Base-by-base conservation (phyloP, 2,888 invertebrate genomes). In the Polydrusus tereticollis region DNA sequence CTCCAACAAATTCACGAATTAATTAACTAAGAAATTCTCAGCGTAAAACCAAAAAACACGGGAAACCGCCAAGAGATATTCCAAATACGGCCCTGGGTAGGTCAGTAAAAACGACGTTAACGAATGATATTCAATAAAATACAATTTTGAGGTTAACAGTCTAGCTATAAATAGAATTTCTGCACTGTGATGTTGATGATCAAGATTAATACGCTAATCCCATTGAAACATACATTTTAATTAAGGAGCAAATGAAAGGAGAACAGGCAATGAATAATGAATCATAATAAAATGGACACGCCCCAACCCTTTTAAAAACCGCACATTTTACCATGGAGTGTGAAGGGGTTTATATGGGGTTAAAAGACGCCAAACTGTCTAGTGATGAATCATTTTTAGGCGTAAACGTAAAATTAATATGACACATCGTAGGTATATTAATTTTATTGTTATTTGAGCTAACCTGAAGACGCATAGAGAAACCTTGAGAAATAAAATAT, bases 261-360 rank as follows among this genome's bases (percentile, higher is more conserved):
- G 26, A 60, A 10, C 26, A 43, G 43, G 41, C 41, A 10, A 21
- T 60, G 60, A 60, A 60, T 60, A 10, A 21, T 60, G 60, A 60
- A 60, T 60, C 60, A 60, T 60, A 18, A 60, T 60, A 60, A 60
- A 60, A 41, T 14, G 21, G 60, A 60, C 60, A 60, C 26, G 12
- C 43, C 60, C 60, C 43, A 60, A 43, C 60, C 60, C 43, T 43
- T 60, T 60, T 26, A 8, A 43, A 43, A 41, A 26, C 43, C 41
- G 12, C 23, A 10, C 16, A 29, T 23, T 43, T 55, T 55, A 29
- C 52, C 29, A n/a, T 55, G 29, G 7, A 23, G 10, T 10, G n/a
- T 26, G 14, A 21, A 26, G 16, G 60, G 57, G 29, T 8, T 18
- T 18, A n/a, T 12, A 52, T 26, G 52, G 52, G 58, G 58, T 36